Evolutionary conservation across 1,140 invertebrate genomes (phyloP).

Genomic region (Cyclargus thomasi): DNA sequence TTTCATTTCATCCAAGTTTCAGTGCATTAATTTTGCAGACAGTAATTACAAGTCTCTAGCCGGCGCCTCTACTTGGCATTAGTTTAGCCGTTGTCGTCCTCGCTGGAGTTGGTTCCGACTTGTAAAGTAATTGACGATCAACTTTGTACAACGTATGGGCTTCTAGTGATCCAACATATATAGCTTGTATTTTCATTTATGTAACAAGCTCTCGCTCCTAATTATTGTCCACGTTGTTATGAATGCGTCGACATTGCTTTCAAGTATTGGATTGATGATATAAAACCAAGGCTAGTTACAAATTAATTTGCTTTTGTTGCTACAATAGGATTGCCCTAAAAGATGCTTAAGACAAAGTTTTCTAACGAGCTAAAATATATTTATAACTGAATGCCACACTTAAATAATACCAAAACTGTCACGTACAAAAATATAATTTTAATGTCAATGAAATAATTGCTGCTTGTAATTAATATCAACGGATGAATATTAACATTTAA

Average conservation of each 20-base stretch:
- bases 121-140: constrained; percentile 49
- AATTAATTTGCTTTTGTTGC: not conserved
- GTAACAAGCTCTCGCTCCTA: not conserved
- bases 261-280: too few relatives aligned
- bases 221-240: not conserved
- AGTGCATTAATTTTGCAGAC: constrained; percentile 70
- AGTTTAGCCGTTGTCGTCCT: constrained; percentile 58
- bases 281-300: too few relatives aligned
- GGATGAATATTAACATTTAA: constrained; percentile 15
- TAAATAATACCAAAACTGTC: not conserved
- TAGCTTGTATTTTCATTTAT: not conserved
- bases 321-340: not conserved
- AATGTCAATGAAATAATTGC: not conserved
- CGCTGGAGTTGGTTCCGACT: constrained; percentile 38
- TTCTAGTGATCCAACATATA: not conserved
- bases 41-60: constrained; percentile 68
- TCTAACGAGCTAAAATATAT: not conserved
- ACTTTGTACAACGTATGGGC: constrained; percentile 25
- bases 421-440: not conserved
- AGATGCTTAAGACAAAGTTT: not conserved
- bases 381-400: not conserved
- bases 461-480: not conserved
- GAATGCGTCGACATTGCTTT: too few relatives aligned
- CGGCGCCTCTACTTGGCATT: constrained; percentile 56
- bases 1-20: constrained; percentile 70